Conservation (phyloP, 2,113 vertebrate genomes). For the Dipodomys spectabilis region DNA sequence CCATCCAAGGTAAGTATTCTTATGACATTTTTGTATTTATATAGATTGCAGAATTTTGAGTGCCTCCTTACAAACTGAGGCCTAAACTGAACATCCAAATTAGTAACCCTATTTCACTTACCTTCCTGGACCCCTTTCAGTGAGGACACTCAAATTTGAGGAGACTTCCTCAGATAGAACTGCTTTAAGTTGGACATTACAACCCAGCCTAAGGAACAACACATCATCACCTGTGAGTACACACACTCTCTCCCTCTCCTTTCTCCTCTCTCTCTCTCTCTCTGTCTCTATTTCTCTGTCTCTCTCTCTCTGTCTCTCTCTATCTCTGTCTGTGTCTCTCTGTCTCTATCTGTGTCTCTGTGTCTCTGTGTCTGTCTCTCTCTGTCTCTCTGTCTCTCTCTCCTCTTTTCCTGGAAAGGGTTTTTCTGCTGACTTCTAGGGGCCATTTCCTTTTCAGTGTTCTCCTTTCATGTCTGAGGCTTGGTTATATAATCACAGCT, state of each 20-base stretch:
- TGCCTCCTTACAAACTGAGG: neutral
- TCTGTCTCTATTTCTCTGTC: neutral
- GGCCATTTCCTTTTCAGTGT: constrained; percentile 21
- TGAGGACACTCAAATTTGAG: neutral
- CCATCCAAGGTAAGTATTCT: neutral
- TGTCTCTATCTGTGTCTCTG: no score
- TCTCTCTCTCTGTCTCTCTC: neutral
- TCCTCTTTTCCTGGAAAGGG: neutral
- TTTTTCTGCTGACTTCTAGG: neutral
- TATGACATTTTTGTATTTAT: neutral
- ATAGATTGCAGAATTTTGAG: neutral
- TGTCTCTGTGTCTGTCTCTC: no score
- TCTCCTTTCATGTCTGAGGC: constrained; percentile 43
- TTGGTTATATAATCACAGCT: constrained; percentile 37
- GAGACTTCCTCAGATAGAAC: constrained; percentile 25
- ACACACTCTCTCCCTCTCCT: no score
- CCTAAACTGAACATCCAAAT: neutral
- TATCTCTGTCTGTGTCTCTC: no score
- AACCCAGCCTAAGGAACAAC: neutral
- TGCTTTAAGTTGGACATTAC: neutral
- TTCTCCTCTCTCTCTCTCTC: no score
- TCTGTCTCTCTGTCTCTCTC: no score
- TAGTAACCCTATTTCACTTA: neutral
- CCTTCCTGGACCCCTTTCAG: neutral
- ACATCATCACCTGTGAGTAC: neutral